These are phyloP conservation scores for Pholis gunnellus DNA, from an alignment of 2,113 vertebrate genomes.

Conservation along the genomic window DNA sequence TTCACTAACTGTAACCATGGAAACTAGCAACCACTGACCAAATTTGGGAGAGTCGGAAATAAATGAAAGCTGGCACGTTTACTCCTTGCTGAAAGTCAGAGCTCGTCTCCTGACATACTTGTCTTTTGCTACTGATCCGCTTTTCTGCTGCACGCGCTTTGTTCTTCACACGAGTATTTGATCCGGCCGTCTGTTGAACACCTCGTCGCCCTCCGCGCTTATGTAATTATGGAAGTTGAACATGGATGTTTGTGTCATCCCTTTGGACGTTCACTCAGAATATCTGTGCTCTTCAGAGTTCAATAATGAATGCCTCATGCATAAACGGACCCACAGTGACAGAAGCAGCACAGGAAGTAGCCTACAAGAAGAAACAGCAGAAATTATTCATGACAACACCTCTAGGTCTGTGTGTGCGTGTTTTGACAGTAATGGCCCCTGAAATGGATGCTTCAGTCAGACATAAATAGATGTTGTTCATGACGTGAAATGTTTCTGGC, in stretches of 20 bases:
- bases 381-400: constrained; percentile 77
- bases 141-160: neutral
- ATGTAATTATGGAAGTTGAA: constrained; percentile 51
- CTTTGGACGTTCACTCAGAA: constrained; percentile 55
- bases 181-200: constrained; percentile 38
- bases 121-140: neutral
- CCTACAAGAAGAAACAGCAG: constrained; percentile 50
- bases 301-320: constrained; percentile 73
- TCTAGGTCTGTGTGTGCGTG: constrained; percentile 48
- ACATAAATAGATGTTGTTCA: constrained; percentile 61
- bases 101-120: constrained; percentile 8
- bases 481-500: constrained; percentile 39
- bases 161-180: constrained; percentile 5
- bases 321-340: constrained; percentile 70
- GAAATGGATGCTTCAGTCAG: constrained; percentile 54
- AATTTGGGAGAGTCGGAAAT: constrained; percentile 47
- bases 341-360: constrained; percentile 67
- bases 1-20: constrained; percentile 65
- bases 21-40: constrained; percentile 62
- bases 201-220: constrained; percentile 39
- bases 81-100: constrained; percentile 5
- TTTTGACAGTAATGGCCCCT: constrained; percentile 67
- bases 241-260: constrained; percentile 70
- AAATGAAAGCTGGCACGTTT: neutral
- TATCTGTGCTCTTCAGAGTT: constrained; percentile 65